Percentiles rank a stretch among this genome's conserved stretches.
Conservation (phyloP, 1,140 invertebrate genomes). For the Cyclina sinensis region DNA sequence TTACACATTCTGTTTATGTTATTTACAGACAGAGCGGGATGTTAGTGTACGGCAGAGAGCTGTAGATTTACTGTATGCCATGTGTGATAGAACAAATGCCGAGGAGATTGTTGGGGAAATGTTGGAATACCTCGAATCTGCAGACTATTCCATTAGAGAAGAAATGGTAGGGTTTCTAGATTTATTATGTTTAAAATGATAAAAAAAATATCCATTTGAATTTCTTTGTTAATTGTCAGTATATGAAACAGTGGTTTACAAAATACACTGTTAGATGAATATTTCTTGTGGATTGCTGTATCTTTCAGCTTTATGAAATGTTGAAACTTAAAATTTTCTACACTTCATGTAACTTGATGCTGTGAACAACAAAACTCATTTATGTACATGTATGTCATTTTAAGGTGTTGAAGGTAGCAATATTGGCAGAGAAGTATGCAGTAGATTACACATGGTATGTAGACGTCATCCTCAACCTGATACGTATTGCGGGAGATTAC, state of each 20-base stretch:
- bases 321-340: no score
- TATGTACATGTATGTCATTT: neutral
- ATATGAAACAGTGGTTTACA: no score
- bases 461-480: constrained; percentile 99
- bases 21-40: constrained; percentile 96
- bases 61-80: constrained; percentile 99
- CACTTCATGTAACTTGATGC: no score
- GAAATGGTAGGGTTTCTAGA: constrained; percentile 96
- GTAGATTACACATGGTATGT: constrained; percentile 99
- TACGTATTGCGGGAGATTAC: constrained; percentile 99
- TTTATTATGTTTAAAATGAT: no score
- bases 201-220: no score
- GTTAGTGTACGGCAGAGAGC: constrained; percentile 99
- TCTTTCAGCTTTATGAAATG: no score
- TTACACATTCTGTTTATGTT: no score
- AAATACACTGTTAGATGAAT: no score
- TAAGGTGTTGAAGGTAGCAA: constrained; percentile 98
- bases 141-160: constrained; percentile 99
- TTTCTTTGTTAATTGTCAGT: no score
- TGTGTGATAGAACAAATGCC: constrained; percentile 99
- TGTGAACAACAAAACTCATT: no score
- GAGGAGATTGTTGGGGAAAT: constrained; percentile 99
- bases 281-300: no score
- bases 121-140: constrained; percentile 99
- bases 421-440: constrained; percentile 99